Percentiles rank a stretch among this genome's conserved stretches.
phyloP scores from a whole-genome alignment of 2,888 invertebrate species.

The Ferrisia virgata region DNA sequence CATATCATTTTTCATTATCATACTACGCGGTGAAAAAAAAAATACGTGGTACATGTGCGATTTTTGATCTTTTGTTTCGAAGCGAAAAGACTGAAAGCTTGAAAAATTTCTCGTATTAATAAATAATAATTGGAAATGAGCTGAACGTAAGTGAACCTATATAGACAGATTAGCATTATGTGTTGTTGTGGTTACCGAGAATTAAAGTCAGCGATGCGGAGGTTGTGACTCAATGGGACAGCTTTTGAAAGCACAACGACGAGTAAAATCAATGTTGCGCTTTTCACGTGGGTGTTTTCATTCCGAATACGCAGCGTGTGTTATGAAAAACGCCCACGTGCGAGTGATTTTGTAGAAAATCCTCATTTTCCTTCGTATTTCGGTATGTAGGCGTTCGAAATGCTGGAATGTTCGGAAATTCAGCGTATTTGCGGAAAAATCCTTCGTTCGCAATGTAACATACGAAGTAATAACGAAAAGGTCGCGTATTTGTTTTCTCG shows the following conservation, averaged over 20 bases:
- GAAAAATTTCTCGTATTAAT: neutral
- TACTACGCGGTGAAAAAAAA: too few species aligned
- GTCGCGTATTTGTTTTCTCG: neutral
- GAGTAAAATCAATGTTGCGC: constrained; percentile 30
- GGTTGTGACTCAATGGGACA: neutral
- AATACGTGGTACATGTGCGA: too few species aligned
- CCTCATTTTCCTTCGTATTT: neutral
- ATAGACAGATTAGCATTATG: neutral
- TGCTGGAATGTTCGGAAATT: constrained; percentile 17
- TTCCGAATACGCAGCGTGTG: neutral
- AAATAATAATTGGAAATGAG: neutral
- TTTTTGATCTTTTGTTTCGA: too few species aligned
- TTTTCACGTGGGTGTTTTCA: constrained; percentile 29
- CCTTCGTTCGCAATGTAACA: neutral
- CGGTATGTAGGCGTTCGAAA: neutral
- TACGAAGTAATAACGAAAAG: neutral
- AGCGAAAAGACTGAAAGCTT: too few species aligned
- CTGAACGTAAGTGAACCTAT: neutral
- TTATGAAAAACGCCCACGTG: constrained; percentile 34
- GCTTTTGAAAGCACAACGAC: neutral
- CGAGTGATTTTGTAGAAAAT: constrained; percentile 10
- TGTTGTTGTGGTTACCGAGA: neutral
- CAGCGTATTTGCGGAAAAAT: neutral
- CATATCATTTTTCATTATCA: too few species aligned
- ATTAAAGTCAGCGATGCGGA: neutral